phyloP scores from a whole-genome alignment of 2,888 invertebrate species.

The Tipula vernalis region DNA sequence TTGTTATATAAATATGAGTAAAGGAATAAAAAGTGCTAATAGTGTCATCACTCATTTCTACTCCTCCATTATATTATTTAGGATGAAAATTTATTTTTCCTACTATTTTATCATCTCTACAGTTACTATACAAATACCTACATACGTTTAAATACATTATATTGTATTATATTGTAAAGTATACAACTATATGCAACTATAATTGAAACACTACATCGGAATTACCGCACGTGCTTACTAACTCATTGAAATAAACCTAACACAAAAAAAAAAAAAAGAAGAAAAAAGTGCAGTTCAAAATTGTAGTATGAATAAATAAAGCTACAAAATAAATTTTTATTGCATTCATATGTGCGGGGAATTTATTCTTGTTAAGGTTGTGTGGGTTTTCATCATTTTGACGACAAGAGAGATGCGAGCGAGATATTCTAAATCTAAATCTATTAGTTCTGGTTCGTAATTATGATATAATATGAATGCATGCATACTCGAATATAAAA shows the following conservation, averaged over 20 bases:
- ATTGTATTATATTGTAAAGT: not conserved
- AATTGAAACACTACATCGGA: not conserved
- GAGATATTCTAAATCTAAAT: not conserved
- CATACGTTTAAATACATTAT: too few relatives aligned
- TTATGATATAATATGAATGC: too few relatives aligned
- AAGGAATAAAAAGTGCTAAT: too few relatives aligned
- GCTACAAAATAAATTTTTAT: not conserved
- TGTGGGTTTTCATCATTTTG: not conserved
- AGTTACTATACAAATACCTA: too few relatives aligned
- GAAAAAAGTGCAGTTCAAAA: not conserved
- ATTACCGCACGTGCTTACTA: slow-evolving; percentile 8
- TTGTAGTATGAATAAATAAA: not conserved
- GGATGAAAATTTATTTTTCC: too few relatives aligned
- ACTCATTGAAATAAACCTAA: not conserved
- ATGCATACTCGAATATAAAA: not conserved
- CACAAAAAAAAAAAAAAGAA: not conserved
- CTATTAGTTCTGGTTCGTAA: not conserved
- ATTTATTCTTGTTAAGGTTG: not conserved
- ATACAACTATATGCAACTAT: not conserved
- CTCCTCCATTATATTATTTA: too few relatives aligned
- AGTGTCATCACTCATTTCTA: too few relatives aligned
- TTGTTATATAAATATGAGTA: too few relatives aligned
- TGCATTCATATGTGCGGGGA: not conserved
- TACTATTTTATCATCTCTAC: not conserved
- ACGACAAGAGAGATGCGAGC: not conserved